These are phyloP conservation scores for Carabus problematicus DNA, from an alignment of 2,888 invertebrate species.

Conservation along the genomic window DNA sequence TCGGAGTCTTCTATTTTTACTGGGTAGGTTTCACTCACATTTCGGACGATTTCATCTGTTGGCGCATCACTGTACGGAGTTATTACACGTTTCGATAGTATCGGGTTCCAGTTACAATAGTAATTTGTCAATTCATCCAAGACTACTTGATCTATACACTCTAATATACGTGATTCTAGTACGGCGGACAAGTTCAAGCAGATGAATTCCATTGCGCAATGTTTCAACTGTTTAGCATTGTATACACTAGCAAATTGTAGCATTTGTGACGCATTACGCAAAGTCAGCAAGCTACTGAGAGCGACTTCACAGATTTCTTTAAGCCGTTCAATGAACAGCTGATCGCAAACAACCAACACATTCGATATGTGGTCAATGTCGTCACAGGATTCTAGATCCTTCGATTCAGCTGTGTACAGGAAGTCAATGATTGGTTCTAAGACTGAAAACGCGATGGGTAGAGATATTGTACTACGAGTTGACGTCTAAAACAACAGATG, in stretches of 20 bases:
- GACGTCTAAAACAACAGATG: constrained; percentile 61
- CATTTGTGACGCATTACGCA: constrained; percentile 79
- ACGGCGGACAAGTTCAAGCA: constrained; percentile 76
- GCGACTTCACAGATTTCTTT: constrained; percentile 76
- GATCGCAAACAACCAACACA: constrained; percentile 80
- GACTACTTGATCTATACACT: constrained; percentile 67
- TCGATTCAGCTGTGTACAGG: constrained; percentile 75
- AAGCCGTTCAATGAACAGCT: constrained; percentile 75
- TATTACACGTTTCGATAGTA: constrained; percentile 70
- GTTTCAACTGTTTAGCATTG: constrained; percentile 76
- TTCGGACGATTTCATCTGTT: constrained; percentile 64
- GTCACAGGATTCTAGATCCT: constrained; percentile 65
- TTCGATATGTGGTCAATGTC: constrained; percentile 76
- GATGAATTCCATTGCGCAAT: constrained; percentile 79
- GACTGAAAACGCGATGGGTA: constrained; percentile 69
- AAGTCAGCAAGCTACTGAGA: constrained; percentile 69
- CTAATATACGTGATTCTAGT: constrained; percentile 72
- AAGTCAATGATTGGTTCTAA: constrained; percentile 75
- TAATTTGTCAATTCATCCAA: constrained; percentile 71
- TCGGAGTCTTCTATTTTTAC: constrained; percentile 59
- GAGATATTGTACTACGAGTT: constrained; percentile 61
- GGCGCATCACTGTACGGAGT: constrained; percentile 73
- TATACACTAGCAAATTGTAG: constrained; percentile 78
- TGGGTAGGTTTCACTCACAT: constrained; percentile 58
- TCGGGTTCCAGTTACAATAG: constrained; percentile 69